These are phyloP conservation scores for Ferdinandea cuprea DNA, from an alignment of 2,888 invertebrate species.

Conservation along the genomic window DNA sequence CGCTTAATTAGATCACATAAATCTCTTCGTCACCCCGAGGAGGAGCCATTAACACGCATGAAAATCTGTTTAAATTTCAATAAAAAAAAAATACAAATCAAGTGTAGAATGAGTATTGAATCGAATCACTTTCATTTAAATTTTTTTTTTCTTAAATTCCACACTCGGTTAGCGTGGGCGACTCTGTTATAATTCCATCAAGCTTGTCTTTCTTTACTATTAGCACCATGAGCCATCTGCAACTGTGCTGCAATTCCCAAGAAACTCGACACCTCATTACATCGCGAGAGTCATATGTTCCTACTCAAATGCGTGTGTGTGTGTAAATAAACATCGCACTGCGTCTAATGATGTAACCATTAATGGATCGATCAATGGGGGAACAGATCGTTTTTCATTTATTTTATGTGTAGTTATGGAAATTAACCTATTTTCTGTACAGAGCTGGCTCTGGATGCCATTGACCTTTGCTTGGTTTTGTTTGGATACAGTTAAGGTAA, in stretches of 20 bases:
- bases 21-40: no score
- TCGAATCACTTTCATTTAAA: not conserved
- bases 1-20: no score
- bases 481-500: not conserved
- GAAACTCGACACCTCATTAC: constrained; percentile 32
- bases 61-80: no score
- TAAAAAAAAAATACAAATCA: no score
- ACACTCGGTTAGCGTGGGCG: not conserved
- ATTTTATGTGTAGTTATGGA: not conserved
- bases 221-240: not conserved
- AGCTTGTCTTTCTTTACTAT: not conserved
- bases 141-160: not conserved
- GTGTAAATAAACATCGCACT: not conserved
- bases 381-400: not conserved
- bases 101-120: no score
- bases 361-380: constrained; percentile 18
- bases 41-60: no score
- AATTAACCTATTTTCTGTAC: not conserved
- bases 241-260: not conserved
- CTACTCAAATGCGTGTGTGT: no score
- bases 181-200: not conserved
- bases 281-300: not conserved
- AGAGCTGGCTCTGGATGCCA: not conserved
- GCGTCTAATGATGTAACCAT: constrained; percentile 41
- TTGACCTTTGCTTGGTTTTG: not conserved